A percentile compares a stretch with the other conserved stretches of the same genome.
Evolutionary conservation across 2,797 vertebrate genomes (phyloP).

Genomic region (Sebastes trivittatus): DNA sequence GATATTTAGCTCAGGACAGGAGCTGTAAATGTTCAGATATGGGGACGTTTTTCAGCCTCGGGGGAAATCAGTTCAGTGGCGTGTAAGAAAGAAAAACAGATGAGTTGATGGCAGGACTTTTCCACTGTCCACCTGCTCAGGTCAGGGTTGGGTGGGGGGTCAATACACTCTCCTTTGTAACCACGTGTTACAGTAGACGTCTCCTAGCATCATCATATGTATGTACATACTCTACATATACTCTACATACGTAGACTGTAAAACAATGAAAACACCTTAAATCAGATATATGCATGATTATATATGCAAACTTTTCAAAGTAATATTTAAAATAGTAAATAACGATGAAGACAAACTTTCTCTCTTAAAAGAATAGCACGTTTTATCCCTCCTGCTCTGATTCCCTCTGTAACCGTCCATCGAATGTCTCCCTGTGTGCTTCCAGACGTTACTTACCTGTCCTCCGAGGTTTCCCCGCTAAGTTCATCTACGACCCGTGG

Average conservation of each 20-base stretch:
- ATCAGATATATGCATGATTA: neutral
- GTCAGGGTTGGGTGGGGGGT: conserved; percentile 25
- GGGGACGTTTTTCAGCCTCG: neutral
- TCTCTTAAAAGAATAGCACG: neutral
- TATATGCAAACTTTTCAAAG: neutral
- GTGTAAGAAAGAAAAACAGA: neutral
- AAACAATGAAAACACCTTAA: neutral
- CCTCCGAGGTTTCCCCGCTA: conserved; percentile 84
- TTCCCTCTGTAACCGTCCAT: neutral
- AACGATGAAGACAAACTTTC: too few relatives aligned
- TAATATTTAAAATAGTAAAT: neutral
- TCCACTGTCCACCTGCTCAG: conserved; percentile 48
- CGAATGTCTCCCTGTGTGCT: conserved; percentile 74
- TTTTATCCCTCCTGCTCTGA: neutral
- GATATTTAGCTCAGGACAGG: too few relatives aligned
- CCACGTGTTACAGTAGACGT: conserved; percentile 81
- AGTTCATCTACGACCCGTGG: conserved; percentile 86
- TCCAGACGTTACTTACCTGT: conserved; percentile 85
- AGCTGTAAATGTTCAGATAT: neutral
- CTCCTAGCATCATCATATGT: conserved; percentile 57
- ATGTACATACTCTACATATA: too few relatives aligned
- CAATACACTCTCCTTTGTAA: conserved; percentile 82
- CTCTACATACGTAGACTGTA: conserved; percentile 20
- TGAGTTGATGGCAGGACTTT: conserved; percentile 49
- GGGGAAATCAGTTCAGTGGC: neutral